Conservation (phyloP, 2,888 invertebrate species). For the Troides aeacus region DNA sequence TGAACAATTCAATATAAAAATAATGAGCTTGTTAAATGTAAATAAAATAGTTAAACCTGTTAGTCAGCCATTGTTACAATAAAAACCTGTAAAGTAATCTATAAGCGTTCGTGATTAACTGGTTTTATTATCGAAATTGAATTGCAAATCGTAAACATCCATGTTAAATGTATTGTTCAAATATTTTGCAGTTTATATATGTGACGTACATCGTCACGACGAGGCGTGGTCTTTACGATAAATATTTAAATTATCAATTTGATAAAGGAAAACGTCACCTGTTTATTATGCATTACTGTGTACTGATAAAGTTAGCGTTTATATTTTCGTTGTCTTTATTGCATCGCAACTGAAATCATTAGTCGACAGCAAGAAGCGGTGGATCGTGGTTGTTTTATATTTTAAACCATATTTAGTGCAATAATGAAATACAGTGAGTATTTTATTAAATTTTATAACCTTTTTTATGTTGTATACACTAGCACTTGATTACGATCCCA, state of each 20-base stretch:
- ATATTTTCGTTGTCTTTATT: slow-evolving; percentile 13
- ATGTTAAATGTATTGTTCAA: slow-evolving; percentile 1
- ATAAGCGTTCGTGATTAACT: slow-evolving; percentile 7
- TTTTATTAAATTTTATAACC: background rate
- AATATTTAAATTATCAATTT: slow-evolving; percentile 22
- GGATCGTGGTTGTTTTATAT: slow-evolving; percentile 7
- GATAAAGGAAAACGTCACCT: slow-evolving; percentile 18
- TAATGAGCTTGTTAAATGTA: background rate
- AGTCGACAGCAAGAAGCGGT: background rate
- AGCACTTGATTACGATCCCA: too few species aligned
- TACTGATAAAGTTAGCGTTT: slow-evolving; percentile 13
- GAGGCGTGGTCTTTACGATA: slow-evolving; percentile 24
- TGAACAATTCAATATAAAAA: background rate
- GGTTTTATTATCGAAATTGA: slow-evolving; percentile 20
- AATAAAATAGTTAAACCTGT: slow-evolving; percentile 1
- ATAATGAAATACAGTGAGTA: slow-evolving; percentile 24
- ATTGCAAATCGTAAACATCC: slow-evolving; percentile 22
- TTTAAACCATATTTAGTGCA: background rate
- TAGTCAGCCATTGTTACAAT: slow-evolving; percentile 4
- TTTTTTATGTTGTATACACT: background rate
- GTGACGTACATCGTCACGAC: slow-evolving; percentile 6
- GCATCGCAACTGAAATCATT: slow-evolving; percentile 11
- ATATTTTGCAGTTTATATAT: slow-evolving; percentile 9
- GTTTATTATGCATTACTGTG: slow-evolving; percentile 7
- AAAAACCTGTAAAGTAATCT: slow-evolving; percentile 13